A percentile compares a stretch with the other conserved stretches of the same genome.
phyloP scores from a whole-genome alignment of 2,113 vertebrate genomes.

The Monopterus albus region DNA sequence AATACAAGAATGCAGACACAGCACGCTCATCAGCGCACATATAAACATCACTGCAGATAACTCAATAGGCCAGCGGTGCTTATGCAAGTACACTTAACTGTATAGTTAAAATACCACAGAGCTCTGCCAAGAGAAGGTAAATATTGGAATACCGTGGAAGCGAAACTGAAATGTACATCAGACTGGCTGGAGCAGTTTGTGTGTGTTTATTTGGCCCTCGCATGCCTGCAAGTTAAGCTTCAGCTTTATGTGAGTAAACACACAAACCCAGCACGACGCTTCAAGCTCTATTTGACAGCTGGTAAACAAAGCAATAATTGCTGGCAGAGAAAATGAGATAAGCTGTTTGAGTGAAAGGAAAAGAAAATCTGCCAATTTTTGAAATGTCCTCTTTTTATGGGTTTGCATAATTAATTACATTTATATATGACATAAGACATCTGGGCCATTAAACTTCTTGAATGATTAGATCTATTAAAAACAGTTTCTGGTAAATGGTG shows the following conservation, averaged over 20 bases:
- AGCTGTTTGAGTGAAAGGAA: background rate
- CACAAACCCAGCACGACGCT: background rate
- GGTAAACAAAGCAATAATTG: conserved; percentile 50
- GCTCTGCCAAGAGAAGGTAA: background rate
- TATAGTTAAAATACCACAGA: conserved; percentile 13
- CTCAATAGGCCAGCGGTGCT: conserved; percentile 3
- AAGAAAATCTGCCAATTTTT: background rate
- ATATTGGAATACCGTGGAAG: conserved; percentile 36
- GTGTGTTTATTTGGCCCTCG: conserved; percentile 20
- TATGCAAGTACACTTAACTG: conserved; percentile 16
- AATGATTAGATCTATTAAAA: conserved; percentile 5
- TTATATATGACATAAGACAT: conserved; percentile 20
- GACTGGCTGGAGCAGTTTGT: conserved; percentile 7
- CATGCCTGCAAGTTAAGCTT: conserved; percentile 4
- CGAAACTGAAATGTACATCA: conserved; percentile 21
- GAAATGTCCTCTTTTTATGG: background rate
- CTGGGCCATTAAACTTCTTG: conserved; percentile 22
- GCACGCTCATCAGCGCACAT: background rate
- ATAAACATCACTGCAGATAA: conserved; percentile 24
- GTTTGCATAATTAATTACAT: conserved; percentile 12
- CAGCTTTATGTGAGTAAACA: conserved; percentile 18
- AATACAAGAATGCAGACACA: conserved; percentile 26
- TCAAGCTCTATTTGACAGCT: conserved; percentile 46
- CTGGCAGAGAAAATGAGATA: conserved; percentile 15
- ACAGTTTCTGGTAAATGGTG: conserved; percentile 12